Conservation (phyloP, 2,797 vertebrate species). For the Antrozous pallidus region DNA sequence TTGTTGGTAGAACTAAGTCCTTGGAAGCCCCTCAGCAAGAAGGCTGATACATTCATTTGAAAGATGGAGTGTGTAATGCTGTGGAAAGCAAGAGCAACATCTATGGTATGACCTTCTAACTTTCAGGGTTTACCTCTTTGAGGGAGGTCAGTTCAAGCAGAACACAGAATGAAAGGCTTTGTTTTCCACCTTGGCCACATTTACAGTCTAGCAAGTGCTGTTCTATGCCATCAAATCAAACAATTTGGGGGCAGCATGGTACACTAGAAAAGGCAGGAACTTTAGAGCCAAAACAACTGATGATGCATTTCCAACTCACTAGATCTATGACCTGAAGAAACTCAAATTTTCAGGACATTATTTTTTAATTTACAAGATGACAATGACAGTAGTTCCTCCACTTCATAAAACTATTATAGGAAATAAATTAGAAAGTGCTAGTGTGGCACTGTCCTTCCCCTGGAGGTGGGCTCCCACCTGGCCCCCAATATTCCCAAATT, state of each 20-base stretch:
- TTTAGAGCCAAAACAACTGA: background rate
- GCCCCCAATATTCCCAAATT: no score
- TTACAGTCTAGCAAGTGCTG: background rate
- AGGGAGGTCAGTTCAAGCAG: background rate
- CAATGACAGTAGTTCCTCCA: background rate
- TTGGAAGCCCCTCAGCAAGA: background rate
- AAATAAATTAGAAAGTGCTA: slow-evolving; percentile 4
- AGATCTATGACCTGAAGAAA: slow-evolving; percentile 14
- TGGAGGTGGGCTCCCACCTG: no score
- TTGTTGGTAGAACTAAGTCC: background rate
- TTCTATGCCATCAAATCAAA: background rate
- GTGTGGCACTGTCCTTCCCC: background rate
- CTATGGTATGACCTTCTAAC: background rate
- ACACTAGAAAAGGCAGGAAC: background rate
- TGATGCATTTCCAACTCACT: background rate
- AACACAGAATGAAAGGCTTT: background rate
- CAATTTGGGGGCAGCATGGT: background rate
- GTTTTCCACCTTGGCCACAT: background rate
- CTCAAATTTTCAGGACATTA: background rate
- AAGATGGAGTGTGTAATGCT: background rate
- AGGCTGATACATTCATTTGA: background rate
- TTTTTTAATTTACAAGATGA: background rate
- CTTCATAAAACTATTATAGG: background rate
- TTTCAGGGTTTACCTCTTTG: background rate
- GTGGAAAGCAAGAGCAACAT: background rate